These are phyloP conservation scores for Acrocera orbiculus DNA, from an alignment of 2,888 invertebrate genomes.

Conservation along the genomic window DNA sequence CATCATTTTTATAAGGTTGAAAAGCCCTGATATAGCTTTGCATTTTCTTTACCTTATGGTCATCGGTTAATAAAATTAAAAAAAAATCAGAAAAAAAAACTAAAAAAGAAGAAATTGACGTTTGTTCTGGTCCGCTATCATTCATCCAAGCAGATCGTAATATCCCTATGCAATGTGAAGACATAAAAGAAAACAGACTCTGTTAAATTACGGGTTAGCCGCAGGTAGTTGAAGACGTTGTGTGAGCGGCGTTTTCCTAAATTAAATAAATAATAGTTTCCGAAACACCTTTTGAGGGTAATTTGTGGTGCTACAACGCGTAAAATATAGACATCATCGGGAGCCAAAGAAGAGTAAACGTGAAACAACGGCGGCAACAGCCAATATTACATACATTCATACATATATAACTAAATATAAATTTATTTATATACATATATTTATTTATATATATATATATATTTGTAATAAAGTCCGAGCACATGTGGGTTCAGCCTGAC, in stretches of 20 bases:
- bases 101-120: too few species aligned
- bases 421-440: too few species aligned
- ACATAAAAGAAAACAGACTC: slow-evolving; percentile 10
- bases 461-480: not conserved
- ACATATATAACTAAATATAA: too few species aligned
- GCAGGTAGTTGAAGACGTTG: slow-evolving; percentile 13
- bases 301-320: slow-evolving; percentile 12
- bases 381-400: slow-evolving; percentile 5
- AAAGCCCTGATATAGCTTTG: too few species aligned
- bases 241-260: slow-evolving; percentile 13
- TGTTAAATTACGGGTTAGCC: slow-evolving; percentile 13
- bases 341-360: not conserved
- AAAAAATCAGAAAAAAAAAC: too few species aligned
- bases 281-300: slow-evolving; percentile 15
- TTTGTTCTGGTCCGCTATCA: slow-evolving; percentile 8
- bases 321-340: slow-evolving; percentile 13
- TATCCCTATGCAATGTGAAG: slow-evolving; percentile 2
- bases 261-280: slow-evolving; percentile 18
- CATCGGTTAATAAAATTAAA: too few species aligned
- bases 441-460: too few species aligned
- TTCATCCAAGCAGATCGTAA: slow-evolving; percentile 6
- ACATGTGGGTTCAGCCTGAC: slow-evolving; percentile 6
- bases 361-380: slow-evolving; percentile 1
- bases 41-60: too few species aligned
- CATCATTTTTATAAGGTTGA: too few species aligned